Evolutionary conservation across 2,113 vertebrate genomes (phyloP).

Genomic region (Struthio camelus): DNA sequence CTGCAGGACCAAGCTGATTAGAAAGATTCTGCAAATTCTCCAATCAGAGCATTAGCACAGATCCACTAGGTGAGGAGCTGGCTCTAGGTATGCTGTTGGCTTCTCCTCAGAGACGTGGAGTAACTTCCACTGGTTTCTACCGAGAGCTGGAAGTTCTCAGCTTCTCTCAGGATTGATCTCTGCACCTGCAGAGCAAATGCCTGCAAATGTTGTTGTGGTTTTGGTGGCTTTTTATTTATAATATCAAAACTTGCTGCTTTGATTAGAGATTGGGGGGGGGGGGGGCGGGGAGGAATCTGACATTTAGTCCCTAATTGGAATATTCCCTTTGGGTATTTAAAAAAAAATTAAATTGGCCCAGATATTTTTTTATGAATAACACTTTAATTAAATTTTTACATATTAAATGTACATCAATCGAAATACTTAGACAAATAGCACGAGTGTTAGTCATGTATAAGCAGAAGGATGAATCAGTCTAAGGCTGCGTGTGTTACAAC

Average conservation of each 20-base stretch:
- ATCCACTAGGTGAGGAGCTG: slow-evolving; percentile 13
- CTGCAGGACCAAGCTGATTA: slow-evolving; percentile 42
- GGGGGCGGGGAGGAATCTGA: not conserved
- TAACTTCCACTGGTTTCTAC: slow-evolving; percentile 15
- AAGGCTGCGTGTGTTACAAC: not conserved
- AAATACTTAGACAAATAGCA: slow-evolving; percentile 62
- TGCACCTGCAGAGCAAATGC: not conserved
- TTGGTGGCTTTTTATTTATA: slow-evolving; percentile 36
- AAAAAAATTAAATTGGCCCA: slow-evolving; percentile 47
- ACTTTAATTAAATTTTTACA: slow-evolving; percentile 70
- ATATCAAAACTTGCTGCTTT: slow-evolving; percentile 32
- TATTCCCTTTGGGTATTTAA: slow-evolving; percentile 47
- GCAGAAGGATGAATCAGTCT: slow-evolving; percentile 47
- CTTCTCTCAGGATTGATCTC: slow-evolving; percentile 28
- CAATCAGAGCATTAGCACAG: not conserved
- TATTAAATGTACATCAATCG: slow-evolving; percentile 32
- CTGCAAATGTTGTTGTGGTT: slow-evolving; percentile 48
- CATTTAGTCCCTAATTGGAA: slow-evolving; percentile 56
- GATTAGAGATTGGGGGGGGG: not conserved
- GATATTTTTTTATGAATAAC: slow-evolving; percentile 62
- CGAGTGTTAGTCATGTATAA: slow-evolving; percentile 12
- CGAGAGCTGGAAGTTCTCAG: not conserved
- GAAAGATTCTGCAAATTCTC: slow-evolving; percentile 3
- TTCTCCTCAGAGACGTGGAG: not conserved
- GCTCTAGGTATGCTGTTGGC: not conserved